Percentiles rank a stretch among this genome's conserved stretches.
These are phyloP conservation scores for Drosophila seguyi DNA, from an alignment of 1,140 invertebrate species.

Conservation along the genomic window DNA sequence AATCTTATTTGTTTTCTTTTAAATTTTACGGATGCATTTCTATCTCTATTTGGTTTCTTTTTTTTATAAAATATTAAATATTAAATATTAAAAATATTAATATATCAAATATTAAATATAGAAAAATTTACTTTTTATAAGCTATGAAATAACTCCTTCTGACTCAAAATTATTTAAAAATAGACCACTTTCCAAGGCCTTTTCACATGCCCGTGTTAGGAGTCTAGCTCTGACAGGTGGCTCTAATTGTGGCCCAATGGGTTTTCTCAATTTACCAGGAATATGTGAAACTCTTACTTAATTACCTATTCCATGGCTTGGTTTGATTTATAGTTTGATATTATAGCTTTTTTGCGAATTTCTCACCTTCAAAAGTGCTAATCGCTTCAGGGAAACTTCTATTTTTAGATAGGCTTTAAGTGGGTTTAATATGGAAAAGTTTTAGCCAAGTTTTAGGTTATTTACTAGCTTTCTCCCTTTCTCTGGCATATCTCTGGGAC, in stretches of 20 bases:
- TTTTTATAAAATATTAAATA: no score
- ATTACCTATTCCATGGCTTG: not conserved
- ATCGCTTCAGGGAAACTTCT: not conserved
- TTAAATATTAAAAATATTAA: no score
- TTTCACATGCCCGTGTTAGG: not conserved
- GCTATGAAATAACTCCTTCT: no score
- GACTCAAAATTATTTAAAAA: not conserved
- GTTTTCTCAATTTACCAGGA: not conserved
- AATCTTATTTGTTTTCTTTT: no score
- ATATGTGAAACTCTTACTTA: slow-evolving; percentile 9
- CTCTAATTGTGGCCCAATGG: not conserved
- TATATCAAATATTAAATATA: no score
- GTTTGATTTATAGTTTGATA: not conserved
- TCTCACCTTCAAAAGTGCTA: not conserved
- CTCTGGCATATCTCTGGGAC: not conserved
- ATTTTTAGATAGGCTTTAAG: not conserved
- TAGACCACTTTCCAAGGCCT: slow-evolving; percentile 5
- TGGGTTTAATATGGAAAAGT: not conserved
- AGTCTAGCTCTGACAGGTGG: not conserved
- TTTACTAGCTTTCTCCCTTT: not conserved
- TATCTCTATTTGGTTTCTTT: no score
- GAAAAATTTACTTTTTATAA: no score
- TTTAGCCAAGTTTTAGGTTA: not conserved
- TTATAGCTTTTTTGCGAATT: not conserved
- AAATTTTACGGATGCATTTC: no score